Evolutionary conservation across 2,113 vertebrate genomes (phyloP).

Genomic region (Sterrhoptilus dennistouni): DNA sequence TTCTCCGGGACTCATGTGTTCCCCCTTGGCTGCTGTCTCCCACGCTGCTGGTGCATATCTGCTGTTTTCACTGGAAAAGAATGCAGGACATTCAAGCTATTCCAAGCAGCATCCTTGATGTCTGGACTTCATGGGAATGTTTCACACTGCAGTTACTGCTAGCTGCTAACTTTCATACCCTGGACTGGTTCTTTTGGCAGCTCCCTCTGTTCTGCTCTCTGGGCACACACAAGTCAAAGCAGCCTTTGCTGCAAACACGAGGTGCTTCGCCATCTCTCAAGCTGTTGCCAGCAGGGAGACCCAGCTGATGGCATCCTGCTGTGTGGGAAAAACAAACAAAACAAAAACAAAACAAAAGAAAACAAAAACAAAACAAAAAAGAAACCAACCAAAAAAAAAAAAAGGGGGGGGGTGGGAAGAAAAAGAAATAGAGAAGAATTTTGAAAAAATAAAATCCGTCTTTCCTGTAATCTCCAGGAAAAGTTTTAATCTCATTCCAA

Average conservation of each 20-base stretch:
- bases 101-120: conserved; percentile 76
- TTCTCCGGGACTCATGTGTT: conserved; percentile 7
- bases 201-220: conserved; percentile 68
- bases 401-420: not conserved
- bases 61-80: conserved; percentile 75
- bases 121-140: conserved; percentile 74
- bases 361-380: too few relatives aligned
- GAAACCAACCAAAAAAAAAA: not conserved
- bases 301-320: conserved; percentile 3
- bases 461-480: not conserved
- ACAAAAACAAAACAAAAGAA: not conserved
- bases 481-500: not conserved
- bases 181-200: conserved; percentile 72
- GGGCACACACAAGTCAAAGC: conserved; percentile 50
- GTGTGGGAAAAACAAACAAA: not conserved
- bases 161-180: conserved; percentile 73
- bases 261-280: conserved; percentile 32
- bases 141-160: conserved; percentile 70
- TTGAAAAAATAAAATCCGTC: not conserved
- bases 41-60: conserved; percentile 45
- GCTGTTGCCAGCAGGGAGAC: conserved; percentile 15
- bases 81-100: conserved; percentile 77
- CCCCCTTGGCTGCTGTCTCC: conserved; percentile 58
- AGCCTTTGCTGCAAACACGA: not conserved
- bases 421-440: not conserved